Percentiles rank a stretch among this genome's conserved stretches.
These are phyloP conservation scores for Cheumatopsyche charites DNA, from an alignment of 1,140 invertebrate species.

Conservation along the genomic window DNA sequence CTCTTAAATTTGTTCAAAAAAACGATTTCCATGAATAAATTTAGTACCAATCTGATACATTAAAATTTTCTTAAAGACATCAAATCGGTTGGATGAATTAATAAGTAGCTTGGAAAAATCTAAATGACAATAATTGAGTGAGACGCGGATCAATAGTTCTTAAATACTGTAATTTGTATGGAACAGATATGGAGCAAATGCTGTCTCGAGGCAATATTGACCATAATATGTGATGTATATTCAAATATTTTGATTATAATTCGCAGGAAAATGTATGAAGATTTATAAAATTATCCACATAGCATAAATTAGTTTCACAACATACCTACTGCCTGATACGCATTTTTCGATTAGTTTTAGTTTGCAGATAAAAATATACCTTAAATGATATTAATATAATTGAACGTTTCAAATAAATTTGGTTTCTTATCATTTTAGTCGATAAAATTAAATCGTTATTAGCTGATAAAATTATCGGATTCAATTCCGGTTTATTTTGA, in stretches of 20 bases:
- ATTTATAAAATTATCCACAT: background rate
- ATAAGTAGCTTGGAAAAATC: background rate
- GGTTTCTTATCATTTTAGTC: too few species aligned
- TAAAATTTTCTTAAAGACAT: background rate
- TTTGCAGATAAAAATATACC: too few species aligned
- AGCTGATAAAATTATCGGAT: too few species aligned
- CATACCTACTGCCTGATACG: too few species aligned
- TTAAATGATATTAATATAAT: too few species aligned
- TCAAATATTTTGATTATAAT: constrained; percentile 3
- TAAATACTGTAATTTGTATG: background rate
- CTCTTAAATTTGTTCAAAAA: background rate
- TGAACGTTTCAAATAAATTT: too few species aligned
- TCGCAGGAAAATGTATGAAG: background rate
- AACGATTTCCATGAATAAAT: background rate
- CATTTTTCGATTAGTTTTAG: too few species aligned
- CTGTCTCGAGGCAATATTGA: background rate
- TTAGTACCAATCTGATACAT: background rate
- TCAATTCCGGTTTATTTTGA: too few species aligned
- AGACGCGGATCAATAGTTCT: background rate
- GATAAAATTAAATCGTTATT: too few species aligned
- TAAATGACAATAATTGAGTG: constrained; percentile 2
- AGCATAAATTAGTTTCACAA: background rate
- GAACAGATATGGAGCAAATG: background rate
- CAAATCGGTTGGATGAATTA: background rate
- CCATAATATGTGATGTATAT: background rate